Percentiles rank a stretch among this genome's conserved stretches.
These are phyloP conservation scores for Sylvietta virens DNA, from an alignment of 2,113 vertebrate genomes.

Conservation along the genomic window DNA sequence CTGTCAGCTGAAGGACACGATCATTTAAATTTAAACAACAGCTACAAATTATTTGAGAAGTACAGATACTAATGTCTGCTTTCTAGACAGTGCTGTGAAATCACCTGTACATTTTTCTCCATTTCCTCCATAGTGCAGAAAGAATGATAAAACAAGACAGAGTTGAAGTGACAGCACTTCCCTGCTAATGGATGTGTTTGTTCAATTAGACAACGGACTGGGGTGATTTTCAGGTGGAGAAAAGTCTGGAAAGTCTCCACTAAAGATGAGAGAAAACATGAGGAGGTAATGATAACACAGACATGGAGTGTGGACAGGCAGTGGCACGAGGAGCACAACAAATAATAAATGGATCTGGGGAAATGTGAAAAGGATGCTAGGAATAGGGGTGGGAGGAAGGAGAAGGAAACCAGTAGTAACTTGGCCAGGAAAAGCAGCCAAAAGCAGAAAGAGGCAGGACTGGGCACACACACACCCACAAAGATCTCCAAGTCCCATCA, in stretches of 20 bases:
- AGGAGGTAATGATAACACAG: neutral
- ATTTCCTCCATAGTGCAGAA: neutral
- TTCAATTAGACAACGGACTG: neutral
- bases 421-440: neutral
- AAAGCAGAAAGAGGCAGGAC: neutral
- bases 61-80: neutral
- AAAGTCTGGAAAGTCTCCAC: neutral
- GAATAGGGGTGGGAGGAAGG: rapidly evolving
- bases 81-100: neutral
- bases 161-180: neutral
- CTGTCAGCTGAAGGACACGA: neutral
- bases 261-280: neutral
- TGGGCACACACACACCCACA: neutral
- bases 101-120: neutral
- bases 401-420: neutral
- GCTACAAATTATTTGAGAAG: neutral
- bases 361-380: neutral
- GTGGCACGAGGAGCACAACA: neutral
- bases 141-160: neutral
- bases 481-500: neutral
- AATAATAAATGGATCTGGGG: neutral
- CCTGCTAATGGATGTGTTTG: neutral
- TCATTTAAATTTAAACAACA: neutral
- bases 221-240: neutral
- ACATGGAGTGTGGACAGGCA: rapidly evolving